These are phyloP conservation scores for Liposcelis brunnea DNA, from an alignment of 2,888 invertebrate genomes.

Conservation along the genomic window DNA sequence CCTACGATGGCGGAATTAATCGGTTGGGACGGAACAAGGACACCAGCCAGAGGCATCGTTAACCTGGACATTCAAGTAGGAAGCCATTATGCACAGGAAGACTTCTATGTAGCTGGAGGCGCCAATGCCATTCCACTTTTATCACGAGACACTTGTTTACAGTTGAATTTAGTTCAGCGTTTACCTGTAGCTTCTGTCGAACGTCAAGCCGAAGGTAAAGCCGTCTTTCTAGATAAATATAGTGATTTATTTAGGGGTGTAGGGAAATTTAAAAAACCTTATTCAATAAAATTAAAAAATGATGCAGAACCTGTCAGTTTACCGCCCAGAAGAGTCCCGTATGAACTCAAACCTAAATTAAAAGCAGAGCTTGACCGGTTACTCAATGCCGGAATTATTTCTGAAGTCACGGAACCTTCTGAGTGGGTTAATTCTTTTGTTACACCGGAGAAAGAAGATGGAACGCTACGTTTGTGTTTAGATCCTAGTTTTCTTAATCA, in stretches of 20 bases:
- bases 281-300: neutral
- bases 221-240: neutral
- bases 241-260: neutral
- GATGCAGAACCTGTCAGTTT: neutral
- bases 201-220: neutral
- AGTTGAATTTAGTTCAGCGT: no score
- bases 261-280: neutral
- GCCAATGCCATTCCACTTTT: no score
- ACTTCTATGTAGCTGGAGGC: no score
- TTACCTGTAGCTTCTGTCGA: no score
- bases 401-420: conserved; percentile 11
- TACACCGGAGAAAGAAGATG: conserved; percentile 13
- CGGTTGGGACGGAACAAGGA: no score
- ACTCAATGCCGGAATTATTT: conserved; percentile 2
- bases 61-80: no score
- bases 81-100: no score
- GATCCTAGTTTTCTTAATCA: conserved; percentile 14
- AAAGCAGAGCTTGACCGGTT: neutral
- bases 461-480: conserved; percentile 14
- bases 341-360: neutral
- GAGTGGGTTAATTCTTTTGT: conserved; percentile 14
- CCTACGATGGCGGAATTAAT: no score
- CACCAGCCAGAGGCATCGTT: no score
- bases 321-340: conserved; percentile 5
- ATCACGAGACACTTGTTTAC: no score